Evolutionary conservation across 2,113 vertebrate species (phyloP).

Genomic region (Bufo bufo): DNA sequence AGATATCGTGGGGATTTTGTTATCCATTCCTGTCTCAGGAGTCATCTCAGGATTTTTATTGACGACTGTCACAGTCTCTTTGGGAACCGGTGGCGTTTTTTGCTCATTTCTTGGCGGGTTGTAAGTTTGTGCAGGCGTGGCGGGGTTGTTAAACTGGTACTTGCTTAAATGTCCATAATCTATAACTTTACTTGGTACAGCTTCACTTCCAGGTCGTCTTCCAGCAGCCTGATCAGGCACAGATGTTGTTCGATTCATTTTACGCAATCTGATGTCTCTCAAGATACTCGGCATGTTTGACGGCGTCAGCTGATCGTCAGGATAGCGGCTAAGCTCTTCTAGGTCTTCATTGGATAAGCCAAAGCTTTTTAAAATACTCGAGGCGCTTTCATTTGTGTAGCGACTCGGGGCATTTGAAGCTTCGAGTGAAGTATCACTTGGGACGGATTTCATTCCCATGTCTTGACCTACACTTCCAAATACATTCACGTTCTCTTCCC

Average conservation of each 20-base stretch:
- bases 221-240: constrained; percentile 62
- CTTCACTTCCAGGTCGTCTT: constrained; percentile 66
- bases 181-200: constrained; percentile 83
- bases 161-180: constrained; percentile 93
- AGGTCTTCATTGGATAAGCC: constrained; percentile 92
- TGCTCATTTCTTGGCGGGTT: constrained; percentile 64
- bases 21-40: constrained; percentile 61
- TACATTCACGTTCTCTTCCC: constrained; percentile 64
- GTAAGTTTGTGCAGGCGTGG: constrained; percentile 66
- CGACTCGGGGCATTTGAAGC: constrained; percentile 68
- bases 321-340: constrained; percentile 87
- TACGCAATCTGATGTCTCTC: constrained; percentile 85
- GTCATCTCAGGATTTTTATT: constrained; percentile 65
- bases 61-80: constrained; percentile 65
- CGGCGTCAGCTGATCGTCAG: constrained; percentile 89
- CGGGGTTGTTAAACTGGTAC: constrained; percentile 76
- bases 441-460: constrained; percentile 60
- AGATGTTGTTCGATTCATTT: constrained; percentile 72
- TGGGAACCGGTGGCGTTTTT: constrained; percentile 60
- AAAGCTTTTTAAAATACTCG: constrained; percentile 87
- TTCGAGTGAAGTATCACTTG: constrained; percentile 50
- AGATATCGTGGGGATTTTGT: constrained; percentile 64
- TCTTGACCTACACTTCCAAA: constrained; percentile 37
- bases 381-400: constrained; percentile 88
- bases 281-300: constrained; percentile 91